Evolutionary conservation across 1,140 invertebrate genomes (phyloP).

Genomic region (Anthonomus grandis): DNA sequence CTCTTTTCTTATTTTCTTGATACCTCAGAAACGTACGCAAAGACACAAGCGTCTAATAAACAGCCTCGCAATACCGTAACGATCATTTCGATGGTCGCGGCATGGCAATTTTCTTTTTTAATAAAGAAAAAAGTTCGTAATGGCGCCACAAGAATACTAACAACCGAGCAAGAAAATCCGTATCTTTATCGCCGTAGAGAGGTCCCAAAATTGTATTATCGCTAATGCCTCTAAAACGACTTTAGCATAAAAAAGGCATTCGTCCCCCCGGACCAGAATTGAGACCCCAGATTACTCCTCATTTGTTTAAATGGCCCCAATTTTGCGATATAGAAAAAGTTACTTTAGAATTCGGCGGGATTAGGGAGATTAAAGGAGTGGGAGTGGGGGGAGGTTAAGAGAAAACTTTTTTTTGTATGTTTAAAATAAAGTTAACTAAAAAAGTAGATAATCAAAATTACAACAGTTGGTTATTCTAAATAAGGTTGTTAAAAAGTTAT

Average conservation of each 20-base stretch:
- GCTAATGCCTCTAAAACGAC: conserved; percentile 12
- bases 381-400: no score
- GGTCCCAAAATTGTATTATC: conserved; percentile 18
- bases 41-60: not conserved
- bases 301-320: conserved; percentile 16
- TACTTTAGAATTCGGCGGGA: not conserved
- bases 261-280: not conserved
- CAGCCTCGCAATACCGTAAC: not conserved
- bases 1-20: not conserved
- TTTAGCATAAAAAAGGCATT: conserved; percentile 17
- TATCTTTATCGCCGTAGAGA: conserved; percentile 11
- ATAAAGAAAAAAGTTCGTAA: conserved; percentile 12
- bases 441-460: no score
- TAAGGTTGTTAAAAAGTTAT: no score
- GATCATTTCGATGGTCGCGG: not conserved
- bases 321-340: conserved; percentile 11
- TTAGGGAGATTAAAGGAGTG: conserved; percentile 1
- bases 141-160: not conserved
- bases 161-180: not conserved
- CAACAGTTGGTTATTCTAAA: no score
- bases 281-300: conserved; percentile 9
- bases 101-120: not conserved
- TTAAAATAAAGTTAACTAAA: no score
- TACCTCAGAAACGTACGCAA: not conserved
- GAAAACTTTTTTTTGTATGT: no score